Percentiles rank a stretch among this genome's conserved stretches.
Conservation (phyloP, 2,113 vertebrate species). For the Meriones unguiculatus region DNA sequence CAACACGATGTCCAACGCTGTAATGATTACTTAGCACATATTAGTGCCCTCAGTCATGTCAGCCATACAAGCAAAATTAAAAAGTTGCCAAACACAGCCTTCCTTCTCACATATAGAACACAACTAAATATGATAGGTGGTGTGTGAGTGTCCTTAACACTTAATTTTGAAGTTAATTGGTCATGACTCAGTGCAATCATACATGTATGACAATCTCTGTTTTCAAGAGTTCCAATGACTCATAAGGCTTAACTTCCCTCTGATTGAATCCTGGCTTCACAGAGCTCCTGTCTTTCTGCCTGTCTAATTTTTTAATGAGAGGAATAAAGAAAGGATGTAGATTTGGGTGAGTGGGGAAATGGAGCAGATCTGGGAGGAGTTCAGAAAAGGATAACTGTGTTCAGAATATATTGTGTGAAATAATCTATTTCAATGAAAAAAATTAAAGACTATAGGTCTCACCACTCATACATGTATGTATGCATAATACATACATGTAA, state of each 20-base stretch:
- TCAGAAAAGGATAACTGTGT: background rate
- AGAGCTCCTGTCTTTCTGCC: background rate
- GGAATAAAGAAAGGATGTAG: background rate
- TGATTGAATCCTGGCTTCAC: background rate
- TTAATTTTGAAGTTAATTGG: slow-evolving; percentile 44
- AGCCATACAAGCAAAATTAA: slow-evolving; percentile 43
- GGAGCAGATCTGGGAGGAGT: background rate
- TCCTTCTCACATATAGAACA: slow-evolving; percentile 35
- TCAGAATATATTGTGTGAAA: background rate
- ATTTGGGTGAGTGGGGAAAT: background rate
- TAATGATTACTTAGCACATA: slow-evolving; percentile 43
- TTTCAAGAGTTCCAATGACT: background rate
- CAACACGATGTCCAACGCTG: background rate
- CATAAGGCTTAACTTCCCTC: background rate
- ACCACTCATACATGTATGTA: background rate
- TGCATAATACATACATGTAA: background rate
- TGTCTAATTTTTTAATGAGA: background rate
- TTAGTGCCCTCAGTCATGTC: slow-evolving; percentile 10
- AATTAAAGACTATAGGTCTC: background rate
- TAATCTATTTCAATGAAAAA: background rate
- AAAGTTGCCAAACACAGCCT: slow-evolving; percentile 36
- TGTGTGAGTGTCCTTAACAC: background rate
- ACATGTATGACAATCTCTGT: background rate
- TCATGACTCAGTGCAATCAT: background rate
- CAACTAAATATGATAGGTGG: background rate